phyloP scores from a whole-genome alignment of 2,113 vertebrate species.

The Proteles cristata region DNA sequence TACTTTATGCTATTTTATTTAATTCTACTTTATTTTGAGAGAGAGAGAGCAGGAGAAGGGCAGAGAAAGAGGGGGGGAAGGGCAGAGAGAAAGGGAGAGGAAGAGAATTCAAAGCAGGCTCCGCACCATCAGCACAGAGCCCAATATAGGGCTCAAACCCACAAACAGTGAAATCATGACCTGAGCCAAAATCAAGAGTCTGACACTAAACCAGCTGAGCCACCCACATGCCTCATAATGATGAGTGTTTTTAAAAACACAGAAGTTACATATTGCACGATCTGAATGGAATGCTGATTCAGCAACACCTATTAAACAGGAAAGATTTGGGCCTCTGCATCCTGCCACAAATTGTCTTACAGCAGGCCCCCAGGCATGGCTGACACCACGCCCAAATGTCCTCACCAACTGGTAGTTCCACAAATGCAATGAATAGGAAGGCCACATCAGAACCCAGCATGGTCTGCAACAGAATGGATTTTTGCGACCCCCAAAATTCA shows the following conservation, averaged over 20 bases:
- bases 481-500: neutral
- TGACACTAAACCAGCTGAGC: no score
- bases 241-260: conserved; percentile 30
- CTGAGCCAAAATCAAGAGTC: no score
- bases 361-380: neutral
- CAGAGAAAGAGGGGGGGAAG: no score
- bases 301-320: neutral
- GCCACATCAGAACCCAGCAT: neutral
- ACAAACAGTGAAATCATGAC: no score
- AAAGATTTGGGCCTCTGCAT: neutral
- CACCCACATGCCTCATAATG: no score
- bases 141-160: no score
- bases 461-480: neutral
- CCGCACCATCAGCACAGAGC: no score
- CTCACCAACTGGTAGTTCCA: neutral
- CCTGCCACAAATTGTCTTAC: neutral
- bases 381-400: neutral
- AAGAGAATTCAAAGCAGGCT: no score
- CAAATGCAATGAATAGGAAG: neutral
- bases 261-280: conserved; percentile 32
- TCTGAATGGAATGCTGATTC: conserved; percentile 45
- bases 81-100: no score
- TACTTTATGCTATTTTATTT: no score
- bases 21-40: no score
- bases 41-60: no score